Evolutionary conservation across 2,888 invertebrate species (phyloP).

Genomic region (Ariolimax columbianus): DNA sequence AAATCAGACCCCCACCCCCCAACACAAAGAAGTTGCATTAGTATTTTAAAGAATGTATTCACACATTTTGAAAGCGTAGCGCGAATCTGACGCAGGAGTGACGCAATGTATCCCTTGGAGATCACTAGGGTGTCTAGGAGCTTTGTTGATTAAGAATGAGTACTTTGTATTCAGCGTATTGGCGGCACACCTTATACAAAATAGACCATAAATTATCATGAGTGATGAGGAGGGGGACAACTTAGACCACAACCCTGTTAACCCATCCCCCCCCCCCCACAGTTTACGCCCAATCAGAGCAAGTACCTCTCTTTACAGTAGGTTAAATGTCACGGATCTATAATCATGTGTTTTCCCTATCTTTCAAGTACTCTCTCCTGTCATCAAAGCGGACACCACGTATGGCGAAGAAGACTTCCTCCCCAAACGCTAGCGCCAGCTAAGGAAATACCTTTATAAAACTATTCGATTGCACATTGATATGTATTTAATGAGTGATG

Average conservation of each 20-base stretch:
- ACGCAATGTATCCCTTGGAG: slow-evolving; percentile 23
- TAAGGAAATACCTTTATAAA: too few species aligned
- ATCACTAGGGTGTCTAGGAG: slow-evolving; percentile 6
- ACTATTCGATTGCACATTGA: too few species aligned
- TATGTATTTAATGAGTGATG: too few species aligned
- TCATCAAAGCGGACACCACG: too few species aligned
- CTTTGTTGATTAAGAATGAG: background rate
- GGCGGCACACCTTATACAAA: background rate
- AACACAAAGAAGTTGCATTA: background rate
- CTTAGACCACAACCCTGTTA: background rate
- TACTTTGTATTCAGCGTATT: background rate
- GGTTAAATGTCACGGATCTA: too few species aligned
- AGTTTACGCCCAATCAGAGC: too few species aligned
- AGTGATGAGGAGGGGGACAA: background rate
- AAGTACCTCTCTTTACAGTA: too few species aligned
- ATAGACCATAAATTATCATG: background rate
- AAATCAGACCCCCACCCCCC: background rate
- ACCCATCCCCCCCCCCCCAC: background rate
- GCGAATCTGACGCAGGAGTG: background rate
- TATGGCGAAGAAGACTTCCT: too few species aligned
- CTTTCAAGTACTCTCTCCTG: too few species aligned
- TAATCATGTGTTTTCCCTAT: too few species aligned
- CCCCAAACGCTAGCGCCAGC: too few species aligned
- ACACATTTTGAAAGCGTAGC: background rate
- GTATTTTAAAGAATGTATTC: background rate